Evolutionary conservation across 2,113 vertebrate genomes (phyloP), one percentile per base, ranked within the genome.

Genomic region (Cnemophilus loriae): DNA sequence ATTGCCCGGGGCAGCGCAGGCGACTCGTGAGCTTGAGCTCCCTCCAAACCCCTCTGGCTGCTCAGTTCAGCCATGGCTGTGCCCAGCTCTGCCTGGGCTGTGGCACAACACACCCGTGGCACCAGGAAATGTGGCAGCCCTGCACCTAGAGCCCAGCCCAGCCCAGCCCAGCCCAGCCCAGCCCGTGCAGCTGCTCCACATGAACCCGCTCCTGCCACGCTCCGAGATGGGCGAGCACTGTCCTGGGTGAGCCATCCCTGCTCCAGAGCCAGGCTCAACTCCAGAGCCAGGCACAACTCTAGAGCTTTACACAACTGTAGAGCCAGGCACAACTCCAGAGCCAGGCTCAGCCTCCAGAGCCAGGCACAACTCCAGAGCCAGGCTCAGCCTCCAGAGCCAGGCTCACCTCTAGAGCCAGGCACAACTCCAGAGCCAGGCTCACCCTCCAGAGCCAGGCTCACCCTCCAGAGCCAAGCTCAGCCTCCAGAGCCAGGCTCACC

Each of bases 11-110:
- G 14, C 41, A 33, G 28, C 0, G 0, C 33, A 27, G 57, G 37
- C 0, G 0, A 52, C 65, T 27, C 1, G 0, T n/a, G 41, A 61
- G 6, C 39, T 32, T 19, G 1, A 0, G 13, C 21, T 63, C 24
- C 26, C 76, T 50, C 52, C 17, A 30, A 75, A 18, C 35, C 15
- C 27, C 12, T 4, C 73, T 30, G 0, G 3, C 82, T 18, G 37
- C 55, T 56, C 55, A 5, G 1, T 3, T n/a, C 70, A 44, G 42
- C 24, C 4, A 8, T 2, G 4, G 24, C 73, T 39, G 55, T 46
- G 2, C 67, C 52, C 67, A 70, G 21, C 39, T 71, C 52, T 74
- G 17, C 47, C 52, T 13, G 47, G 39, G 12, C 16, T 41, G 30
- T 1, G 67, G 55, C 73, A 39, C 81, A 61, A 7, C 18, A 0